These are phyloP conservation scores for Scolopax bukidnonensis DNA, from an alignment of 2,797 vertebrate genomes.

Conservation along the genomic window DNA sequence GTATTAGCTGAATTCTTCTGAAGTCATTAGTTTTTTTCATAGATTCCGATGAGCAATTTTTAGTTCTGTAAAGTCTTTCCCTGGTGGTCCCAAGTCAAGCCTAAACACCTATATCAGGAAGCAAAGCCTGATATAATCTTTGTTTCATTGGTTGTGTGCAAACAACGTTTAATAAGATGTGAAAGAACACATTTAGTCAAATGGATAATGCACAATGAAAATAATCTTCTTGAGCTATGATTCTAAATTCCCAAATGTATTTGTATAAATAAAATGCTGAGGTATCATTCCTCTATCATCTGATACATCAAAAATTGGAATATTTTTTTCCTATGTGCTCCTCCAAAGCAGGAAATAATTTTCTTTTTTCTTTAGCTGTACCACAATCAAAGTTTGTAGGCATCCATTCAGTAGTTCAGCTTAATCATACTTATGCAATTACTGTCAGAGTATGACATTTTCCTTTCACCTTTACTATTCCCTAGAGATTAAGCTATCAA, in stretches of 20 bases:
- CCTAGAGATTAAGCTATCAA: conserved; percentile 64
- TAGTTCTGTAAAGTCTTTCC: background rate
- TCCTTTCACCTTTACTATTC: conserved; percentile 69
- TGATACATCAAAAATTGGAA: conserved; percentile 31
- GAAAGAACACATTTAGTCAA: background rate
- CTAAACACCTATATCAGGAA: background rate
- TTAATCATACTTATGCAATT: conserved; percentile 70
- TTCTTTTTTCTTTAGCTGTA: conserved; percentile 13
- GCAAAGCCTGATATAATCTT: background rate
- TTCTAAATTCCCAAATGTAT: background rate
- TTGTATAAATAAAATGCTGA: conserved; percentile 21
- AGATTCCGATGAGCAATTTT: background rate
- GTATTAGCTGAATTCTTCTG: background rate
- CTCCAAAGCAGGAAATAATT: conserved; percentile 52
- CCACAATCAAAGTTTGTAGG: conserved; percentile 39
- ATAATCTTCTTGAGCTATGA: background rate
- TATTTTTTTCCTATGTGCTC: conserved; percentile 16
- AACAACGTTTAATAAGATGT: background rate
- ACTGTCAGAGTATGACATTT: conserved; percentile 71
- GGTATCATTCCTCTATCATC: background rate
- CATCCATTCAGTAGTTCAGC: conserved; percentile 33
- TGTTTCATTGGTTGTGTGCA: background rate
- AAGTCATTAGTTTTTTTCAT: background rate
- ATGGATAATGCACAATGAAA: conserved; percentile 20
- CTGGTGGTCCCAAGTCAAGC: background rate